Evolutionary conservation across 1,140 invertebrate species (phyloP), one percentile per base, ranked within the genome.

Genomic region (Camponotus floridanus): DNA sequence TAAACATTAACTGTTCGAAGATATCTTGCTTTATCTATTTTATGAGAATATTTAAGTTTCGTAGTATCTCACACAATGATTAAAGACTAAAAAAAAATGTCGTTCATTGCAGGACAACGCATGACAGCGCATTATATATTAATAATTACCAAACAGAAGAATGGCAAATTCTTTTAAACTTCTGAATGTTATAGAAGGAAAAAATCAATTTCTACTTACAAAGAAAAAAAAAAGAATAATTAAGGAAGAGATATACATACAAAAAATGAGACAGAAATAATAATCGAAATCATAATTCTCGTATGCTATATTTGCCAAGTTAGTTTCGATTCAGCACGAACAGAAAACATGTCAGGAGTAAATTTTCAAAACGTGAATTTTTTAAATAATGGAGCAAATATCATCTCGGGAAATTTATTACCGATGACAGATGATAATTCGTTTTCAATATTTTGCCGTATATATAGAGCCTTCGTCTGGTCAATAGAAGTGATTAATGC

Each of bases 351-450:
- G 3, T 65, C 26, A 18, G 8, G 7, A 8, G 91, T 91, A 74
- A 31, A 91, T 83, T 92, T 92, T 45, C 31, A 33, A 70, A 90
- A 45, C n/a, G 61, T 76, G 1, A 93, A 87, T 76, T n/a, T 33
- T n/a, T 80, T 90, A 0, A 91, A 91, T 45, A 70, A 26, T n/a
- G 18, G 76, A 3, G 18, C 83, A 0, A 91, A 90, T 21, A 11
- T 36, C 1, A 0, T 90, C 1, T 87, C 88, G 6, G 90, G 87
- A 0, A 92, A 92, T 57, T n/a, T 86, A n/a, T 51, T 92, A 8
- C 88, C 91, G 0, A 4, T 88, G 5, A 71, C 59, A 0, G 9
- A 9, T 0, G 15, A 55, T 5, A 31, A 80, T 45, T 80, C 48
- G 2, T 42, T 90, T 31, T 9, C 86, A 0, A 13, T 51, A 0